phyloP scores from a whole-genome alignment of 37 sponge, comb jelly and placozoan species.

The Dysidea cf. avara region DNA sequence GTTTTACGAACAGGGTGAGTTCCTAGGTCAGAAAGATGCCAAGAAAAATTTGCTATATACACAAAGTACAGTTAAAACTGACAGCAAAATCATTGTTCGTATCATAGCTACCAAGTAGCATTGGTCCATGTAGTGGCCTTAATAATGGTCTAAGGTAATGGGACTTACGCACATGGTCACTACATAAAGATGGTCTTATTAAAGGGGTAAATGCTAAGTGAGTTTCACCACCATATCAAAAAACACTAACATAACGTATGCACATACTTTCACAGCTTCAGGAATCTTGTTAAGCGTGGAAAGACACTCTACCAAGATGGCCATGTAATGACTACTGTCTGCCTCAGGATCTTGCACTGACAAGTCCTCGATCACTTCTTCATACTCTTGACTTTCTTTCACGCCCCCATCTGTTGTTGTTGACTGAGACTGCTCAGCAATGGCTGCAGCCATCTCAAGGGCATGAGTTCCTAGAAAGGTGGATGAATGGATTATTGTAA shows the following conservation, averaged over 20 bases:
- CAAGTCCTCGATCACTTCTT: slow-evolving; percentile 53
- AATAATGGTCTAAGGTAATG: no score
- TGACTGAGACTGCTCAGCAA: neutral
- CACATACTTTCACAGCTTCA: slow-evolving; percentile 53
- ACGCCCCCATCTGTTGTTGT: neutral
- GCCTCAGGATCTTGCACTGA: slow-evolving; percentile 56
- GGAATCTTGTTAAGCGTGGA: slow-evolving; percentile 59
- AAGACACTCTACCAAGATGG: slow-evolving; percentile 69
- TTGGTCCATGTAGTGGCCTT: no score
- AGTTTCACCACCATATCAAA: neutral
- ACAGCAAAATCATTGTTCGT: no score
- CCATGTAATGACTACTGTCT: slow-evolving; percentile 63
- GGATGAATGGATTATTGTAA: no score
- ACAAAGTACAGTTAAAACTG: no score
- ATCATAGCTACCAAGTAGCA: no score
- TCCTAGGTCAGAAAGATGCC: no score
- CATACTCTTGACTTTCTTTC: neutral
- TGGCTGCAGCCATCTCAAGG: neutral
- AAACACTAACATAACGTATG: neutral
- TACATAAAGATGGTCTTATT: no score
- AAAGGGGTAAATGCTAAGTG: no score
- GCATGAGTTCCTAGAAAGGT: slow-evolving; percentile 15
- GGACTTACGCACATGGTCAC: no score
- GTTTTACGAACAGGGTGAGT: no score
- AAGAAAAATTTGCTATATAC: no score